A percentile compares a stretch with the other conserved stretches of the same genome.
Evolutionary conservation across 1,140 invertebrate species (phyloP).

Genomic region (Asbolus verrucosus): DNA sequence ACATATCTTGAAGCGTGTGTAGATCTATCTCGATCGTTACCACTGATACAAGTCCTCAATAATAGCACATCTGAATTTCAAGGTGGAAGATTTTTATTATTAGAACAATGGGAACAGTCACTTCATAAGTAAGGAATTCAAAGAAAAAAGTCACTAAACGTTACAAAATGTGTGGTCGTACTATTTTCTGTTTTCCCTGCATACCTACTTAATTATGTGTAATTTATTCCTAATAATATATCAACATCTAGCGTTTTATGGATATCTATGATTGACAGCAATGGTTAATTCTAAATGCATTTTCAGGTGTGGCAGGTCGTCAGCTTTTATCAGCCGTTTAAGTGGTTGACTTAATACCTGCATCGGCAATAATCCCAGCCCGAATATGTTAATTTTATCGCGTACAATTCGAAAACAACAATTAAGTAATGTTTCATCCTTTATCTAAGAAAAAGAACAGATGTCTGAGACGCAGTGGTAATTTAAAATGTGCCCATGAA

Average conservation of each 20-base stretch:
- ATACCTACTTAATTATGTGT: too few species aligned
- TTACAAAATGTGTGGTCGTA: too few species aligned
- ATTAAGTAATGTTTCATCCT: not conserved
- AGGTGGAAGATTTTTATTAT: not conserved
- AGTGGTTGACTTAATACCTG: constrained; percentile 8
- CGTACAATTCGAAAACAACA: constrained; percentile 26
- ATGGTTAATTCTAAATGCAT: constrained; percentile 34
- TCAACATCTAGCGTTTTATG: constrained; percentile 10
- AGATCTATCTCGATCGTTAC: constrained; percentile 2
- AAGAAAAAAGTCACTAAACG: too few species aligned
- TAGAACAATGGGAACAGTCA: not conserved
- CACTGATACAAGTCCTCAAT: constrained; percentile 1
- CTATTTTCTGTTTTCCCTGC: too few species aligned
- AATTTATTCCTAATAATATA: too few species aligned
- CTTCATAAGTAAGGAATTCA: too few species aligned
- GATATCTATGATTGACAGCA: constrained; percentile 25
- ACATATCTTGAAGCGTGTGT: constrained; percentile 24
- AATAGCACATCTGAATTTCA: not conserved
- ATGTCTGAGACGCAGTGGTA: too few species aligned
- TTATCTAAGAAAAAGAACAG: too few species aligned
- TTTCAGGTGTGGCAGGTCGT: constrained; percentile 36
- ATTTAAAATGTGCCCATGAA: too few species aligned
- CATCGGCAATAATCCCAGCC: constrained; percentile 20
- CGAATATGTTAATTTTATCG: constrained; percentile 16
- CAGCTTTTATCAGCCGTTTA: constrained; percentile 20